phyloP scores from a whole-genome alignment of 2,888 invertebrate genomes.

The Phyto melanocephala region DNA sequence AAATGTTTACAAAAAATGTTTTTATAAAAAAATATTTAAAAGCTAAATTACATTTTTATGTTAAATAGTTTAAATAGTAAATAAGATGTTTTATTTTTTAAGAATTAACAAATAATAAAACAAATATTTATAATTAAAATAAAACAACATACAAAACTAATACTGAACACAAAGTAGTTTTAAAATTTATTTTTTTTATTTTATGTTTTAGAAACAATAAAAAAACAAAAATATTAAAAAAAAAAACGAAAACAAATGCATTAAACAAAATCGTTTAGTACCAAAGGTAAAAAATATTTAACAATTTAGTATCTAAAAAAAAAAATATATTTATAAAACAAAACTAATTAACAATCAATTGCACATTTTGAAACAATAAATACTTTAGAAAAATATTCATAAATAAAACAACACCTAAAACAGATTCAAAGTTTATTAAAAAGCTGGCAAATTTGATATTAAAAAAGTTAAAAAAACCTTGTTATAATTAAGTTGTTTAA shows the following conservation, averaged over 20 bases:
- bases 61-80: constrained; percentile 35
- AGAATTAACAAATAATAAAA: neutral
- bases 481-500: too few species aligned
- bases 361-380: constrained; percentile 30
- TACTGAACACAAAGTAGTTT: constrained; percentile 60
- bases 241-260: constrained; percentile 30
- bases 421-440: too few species aligned
- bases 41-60: constrained; percentile 62
- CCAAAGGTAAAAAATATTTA: constrained; percentile 7
- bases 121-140: neutral
- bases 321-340: constrained; percentile 8
- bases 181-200: constrained; percentile 14
- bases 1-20: constrained; percentile 59
- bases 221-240: constrained; percentile 1
- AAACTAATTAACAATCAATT: constrained; percentile 42
- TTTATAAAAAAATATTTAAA: constrained; percentile 61
- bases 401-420: too few species aligned
- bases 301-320: constrained; percentile 17
- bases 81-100: too few species aligned
- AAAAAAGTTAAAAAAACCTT: too few species aligned
- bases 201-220: neutral
- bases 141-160: constrained; percentile 35
- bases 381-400: neutral
- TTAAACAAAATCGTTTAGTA: constrained; percentile 2
- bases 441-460: too few species aligned